Evolutionary conservation across 2,113 vertebrate species (phyloP).

Genomic region (Coptodon rendalli): DNA sequence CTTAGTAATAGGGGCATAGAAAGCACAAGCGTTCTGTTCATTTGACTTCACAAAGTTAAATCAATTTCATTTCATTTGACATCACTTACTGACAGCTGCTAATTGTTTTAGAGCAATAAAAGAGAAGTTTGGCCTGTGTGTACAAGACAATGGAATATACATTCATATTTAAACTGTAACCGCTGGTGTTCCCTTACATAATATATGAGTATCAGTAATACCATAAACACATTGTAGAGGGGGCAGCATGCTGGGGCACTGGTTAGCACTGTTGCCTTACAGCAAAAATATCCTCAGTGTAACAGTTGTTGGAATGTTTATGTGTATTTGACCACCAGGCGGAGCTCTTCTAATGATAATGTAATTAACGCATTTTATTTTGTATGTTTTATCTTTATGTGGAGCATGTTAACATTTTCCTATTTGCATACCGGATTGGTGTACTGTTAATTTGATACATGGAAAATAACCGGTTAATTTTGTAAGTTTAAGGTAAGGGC

Average conservation of each 20-base stretch:
- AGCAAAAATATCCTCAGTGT: neutral
- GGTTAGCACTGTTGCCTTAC: neutral
- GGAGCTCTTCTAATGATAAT: neutral
- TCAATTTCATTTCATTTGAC: neutral
- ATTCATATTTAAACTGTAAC: neutral
- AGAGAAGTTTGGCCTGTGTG: no score
- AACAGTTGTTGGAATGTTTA: neutral
- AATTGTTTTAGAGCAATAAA: neutral
- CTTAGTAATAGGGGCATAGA: neutral
- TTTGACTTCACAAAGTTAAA: neutral
- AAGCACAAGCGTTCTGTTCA: neutral
- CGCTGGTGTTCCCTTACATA: accelerated
- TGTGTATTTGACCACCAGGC: neutral
- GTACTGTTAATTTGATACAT: neutral
- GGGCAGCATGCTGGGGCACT: neutral
- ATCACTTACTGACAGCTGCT: neutral
- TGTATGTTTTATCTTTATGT: neutral
- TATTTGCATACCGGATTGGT: neutral
- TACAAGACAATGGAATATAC: neutral
- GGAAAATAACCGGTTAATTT: neutral
- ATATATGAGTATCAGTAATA: neutral
- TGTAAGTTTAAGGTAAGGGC: neutral
- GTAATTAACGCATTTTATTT: neutral
- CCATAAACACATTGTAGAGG: neutral
- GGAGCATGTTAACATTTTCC: neutral